A percentile compares a stretch with the other conserved stretches of the same genome.
Conservation (phyloP, 1,140 invertebrate species). For the Heliconius nattereri region DNA sequence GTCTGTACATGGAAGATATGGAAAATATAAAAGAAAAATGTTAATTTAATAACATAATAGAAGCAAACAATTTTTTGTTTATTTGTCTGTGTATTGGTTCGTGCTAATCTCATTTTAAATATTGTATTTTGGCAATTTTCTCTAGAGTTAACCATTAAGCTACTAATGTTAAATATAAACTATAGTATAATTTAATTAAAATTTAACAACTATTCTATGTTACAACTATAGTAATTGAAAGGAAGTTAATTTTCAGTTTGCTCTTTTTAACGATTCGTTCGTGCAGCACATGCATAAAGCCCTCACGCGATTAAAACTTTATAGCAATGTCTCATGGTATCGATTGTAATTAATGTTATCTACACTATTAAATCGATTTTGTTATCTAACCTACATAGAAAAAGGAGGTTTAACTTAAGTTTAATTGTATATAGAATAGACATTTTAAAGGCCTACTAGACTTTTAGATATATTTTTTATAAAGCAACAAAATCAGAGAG, state of each 20-base stretch:
- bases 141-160: too few relatives aligned
- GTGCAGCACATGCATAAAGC: constrained; percentile 16
- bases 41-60: too few relatives aligned
- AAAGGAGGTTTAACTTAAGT: background rate
- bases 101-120: too few relatives aligned
- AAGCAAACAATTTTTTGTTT: too few relatives aligned
- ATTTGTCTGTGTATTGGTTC: too few relatives aligned
- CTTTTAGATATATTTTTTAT: background rate
- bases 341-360: constrained; percentile 19
- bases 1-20: too few relatives aligned
- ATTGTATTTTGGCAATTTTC: too few relatives aligned
- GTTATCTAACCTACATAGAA: constrained; percentile 1
- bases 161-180: too few relatives aligned
- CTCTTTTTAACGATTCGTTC: constrained; percentile 8
- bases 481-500: background rate
- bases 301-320: constrained; percentile 19
- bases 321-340: constrained; percentile 21
- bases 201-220: too few relatives aligned
- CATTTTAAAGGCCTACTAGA: background rate
- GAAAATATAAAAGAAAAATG: too few relatives aligned
- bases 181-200: too few relatives aligned
- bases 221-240: constrained; percentile 4
- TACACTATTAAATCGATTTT: constrained; percentile 9
- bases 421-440: too few relatives aligned
- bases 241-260: constrained; percentile 2